Conservation (phyloP, 2,888 invertebrate genomes). For the Cantharis rustica region DNA sequence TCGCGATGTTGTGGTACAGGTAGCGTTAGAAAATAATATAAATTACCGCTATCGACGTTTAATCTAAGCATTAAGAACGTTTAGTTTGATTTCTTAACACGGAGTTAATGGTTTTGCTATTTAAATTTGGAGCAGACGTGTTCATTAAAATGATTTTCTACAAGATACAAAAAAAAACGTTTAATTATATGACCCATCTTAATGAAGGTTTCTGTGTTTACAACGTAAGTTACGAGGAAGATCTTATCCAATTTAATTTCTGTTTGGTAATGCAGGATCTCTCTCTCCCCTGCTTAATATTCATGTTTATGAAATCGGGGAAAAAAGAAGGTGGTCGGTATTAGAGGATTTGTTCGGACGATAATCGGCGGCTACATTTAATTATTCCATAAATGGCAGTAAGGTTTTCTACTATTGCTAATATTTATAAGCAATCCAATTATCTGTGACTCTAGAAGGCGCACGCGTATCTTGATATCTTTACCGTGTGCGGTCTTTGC, state of each 20-base stretch:
- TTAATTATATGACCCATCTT: constrained; percentile 22
- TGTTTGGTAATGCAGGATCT: background rate
- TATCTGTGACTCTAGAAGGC: constrained; percentile 36
- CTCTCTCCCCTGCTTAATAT: constrained; percentile 5
- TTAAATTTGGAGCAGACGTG: constrained; percentile 31
- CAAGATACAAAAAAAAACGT: constrained; percentile 25
- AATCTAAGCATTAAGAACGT: constrained; percentile 32
- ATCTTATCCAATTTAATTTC: constrained; percentile 19
- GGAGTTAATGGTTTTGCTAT: constrained; percentile 31
- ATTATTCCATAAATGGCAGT: constrained; percentile 46
- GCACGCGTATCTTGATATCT: constrained; percentile 48
- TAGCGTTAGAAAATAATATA: constrained; percentile 31
- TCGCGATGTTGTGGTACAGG: constrained; percentile 32
- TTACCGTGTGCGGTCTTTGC: constrained; percentile 52
- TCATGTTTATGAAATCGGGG: background rate
- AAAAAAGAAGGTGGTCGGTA: background rate
- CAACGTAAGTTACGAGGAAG: constrained; percentile 14
- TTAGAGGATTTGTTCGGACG: background rate
- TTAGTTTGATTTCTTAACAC: constrained; percentile 32
- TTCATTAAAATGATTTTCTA: constrained; percentile 32
- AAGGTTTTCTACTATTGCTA: constrained; percentile 38
- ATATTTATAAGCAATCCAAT: constrained; percentile 43
- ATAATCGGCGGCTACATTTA: constrained; percentile 32
- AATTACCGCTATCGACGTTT: constrained; percentile 30
- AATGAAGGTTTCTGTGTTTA: constrained; percentile 7